Evolutionary conservation across 2,888 invertebrate genomes (phyloP).

Genomic region (Drosophila nigritarsus): DNA sequence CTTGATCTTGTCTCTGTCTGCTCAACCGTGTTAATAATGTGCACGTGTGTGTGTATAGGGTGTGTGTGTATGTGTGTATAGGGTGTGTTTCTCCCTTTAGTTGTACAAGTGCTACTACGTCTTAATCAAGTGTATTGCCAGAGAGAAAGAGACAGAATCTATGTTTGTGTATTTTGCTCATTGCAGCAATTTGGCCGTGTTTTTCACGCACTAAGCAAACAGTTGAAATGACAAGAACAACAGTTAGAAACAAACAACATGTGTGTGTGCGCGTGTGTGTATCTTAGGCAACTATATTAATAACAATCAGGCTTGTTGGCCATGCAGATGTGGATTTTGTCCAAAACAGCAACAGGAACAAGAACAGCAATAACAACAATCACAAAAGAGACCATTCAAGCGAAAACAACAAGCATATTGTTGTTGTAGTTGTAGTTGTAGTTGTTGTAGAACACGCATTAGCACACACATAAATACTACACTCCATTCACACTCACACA

Average conservation of each 20-base stretch:
- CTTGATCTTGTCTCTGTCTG: conserved; percentile 61
- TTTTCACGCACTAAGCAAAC: conserved; percentile 64
- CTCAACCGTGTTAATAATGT: conserved; percentile 30
- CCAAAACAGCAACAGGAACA: conserved; percentile 34
- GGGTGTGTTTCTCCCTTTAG: conserved; percentile 24
- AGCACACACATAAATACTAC: conserved; percentile 60
- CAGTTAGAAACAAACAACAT: conserved; percentile 15
- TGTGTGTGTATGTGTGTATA: conserved; percentile 19
- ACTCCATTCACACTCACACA: conserved; percentile 24
- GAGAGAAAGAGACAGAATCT: background rate
- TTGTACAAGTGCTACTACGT: conserved; percentile 31
- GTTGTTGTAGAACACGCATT: conserved; percentile 51
- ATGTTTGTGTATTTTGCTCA: conserved; percentile 44
- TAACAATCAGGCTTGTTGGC: conserved; percentile 68
- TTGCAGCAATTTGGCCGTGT: conserved; percentile 65
- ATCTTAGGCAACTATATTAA: conserved; percentile 62
- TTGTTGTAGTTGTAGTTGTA: conserved; percentile 28
- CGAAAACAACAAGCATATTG: conserved; percentile 58
- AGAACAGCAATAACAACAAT: conserved; percentile 45
- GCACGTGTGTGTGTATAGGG: background rate
- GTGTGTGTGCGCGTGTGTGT: conserved; percentile 14
- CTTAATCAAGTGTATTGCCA: conserved; percentile 63
- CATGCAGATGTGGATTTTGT: conserved; percentile 64
- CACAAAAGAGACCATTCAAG: conserved; percentile 53
- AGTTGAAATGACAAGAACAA: conserved; percentile 54